Evolutionary conservation across 2,113 vertebrate genomes (phyloP).

Genomic region (Plestiodon gilberti): DNA sequence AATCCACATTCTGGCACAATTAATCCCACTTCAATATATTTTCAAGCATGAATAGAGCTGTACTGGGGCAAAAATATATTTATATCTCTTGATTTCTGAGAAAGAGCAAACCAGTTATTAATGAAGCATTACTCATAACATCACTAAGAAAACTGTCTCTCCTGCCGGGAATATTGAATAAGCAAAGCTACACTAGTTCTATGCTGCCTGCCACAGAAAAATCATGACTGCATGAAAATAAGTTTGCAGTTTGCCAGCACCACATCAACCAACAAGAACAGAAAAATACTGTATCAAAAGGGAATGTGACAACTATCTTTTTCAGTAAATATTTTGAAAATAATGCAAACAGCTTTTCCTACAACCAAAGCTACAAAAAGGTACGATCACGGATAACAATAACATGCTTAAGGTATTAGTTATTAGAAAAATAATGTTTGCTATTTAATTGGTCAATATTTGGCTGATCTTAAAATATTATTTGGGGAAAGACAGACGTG

Average conservation of each 20-base stretch:
- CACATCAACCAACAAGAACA: neutral
- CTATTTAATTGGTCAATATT: neutral
- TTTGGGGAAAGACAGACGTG: neutral
- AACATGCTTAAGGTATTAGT: neutral
- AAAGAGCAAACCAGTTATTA: neutral
- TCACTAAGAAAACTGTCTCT: neutral
- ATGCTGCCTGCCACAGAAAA: slow-evolving; percentile 1
- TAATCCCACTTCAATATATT: neutral
- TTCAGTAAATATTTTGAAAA: neutral
- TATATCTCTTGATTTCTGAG: neutral
- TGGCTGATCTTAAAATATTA: neutral
- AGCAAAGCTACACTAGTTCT: neutral
- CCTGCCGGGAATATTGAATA: neutral
- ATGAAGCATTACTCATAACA: neutral
- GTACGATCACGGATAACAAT: neutral
- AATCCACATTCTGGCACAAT: neutral
- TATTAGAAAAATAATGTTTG: neutral
- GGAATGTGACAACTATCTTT: neutral
- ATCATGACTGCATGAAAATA: neutral
- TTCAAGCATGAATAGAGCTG: neutral
- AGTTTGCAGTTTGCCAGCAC: neutral
- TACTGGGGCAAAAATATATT: neutral
- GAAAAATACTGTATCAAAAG: neutral
- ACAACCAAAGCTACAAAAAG: neutral
- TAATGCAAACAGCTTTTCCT: neutral